Evolutionary conservation across 1,140 invertebrate genomes (phyloP), one percentile per base, ranked within the genome.

Genomic region (Brachionus asplanchnoidis): DNA sequence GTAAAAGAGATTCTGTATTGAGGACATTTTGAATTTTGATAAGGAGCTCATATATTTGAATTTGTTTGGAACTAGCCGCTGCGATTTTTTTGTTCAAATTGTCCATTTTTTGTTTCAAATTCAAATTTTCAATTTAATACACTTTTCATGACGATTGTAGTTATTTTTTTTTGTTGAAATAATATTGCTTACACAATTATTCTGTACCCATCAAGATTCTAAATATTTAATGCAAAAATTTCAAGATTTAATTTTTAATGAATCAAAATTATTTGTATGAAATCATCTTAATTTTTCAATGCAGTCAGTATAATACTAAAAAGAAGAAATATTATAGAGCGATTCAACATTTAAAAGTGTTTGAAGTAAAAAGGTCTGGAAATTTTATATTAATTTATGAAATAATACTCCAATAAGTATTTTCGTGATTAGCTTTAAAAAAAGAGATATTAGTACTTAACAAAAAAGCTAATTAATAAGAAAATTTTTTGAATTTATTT

Each of bases 21-120:
- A 82, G 56, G 17, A 82, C 79, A 46, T 82, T 82, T 46, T 82
- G 79, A 23, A 82, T 82, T 82, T 65, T 82, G 1, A 65, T 65
- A 8, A 82, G 12, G 7, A 82, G 40, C 17, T 82, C 79, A 26
- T 82, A 82, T 26, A 82, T 82, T 82, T 82, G 79, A 20, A 82
- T 60, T 23, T 82, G 79, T 65, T 82, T 82, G 8, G 79, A 82
- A 60, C 36, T 65, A 5, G 65, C 53, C 28, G 42, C 17, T 17
- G 53, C 65, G 11, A 82, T n/a, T 46, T 65, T 60, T 68, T 60
- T 82, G 65, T 82, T 82, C n/a, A 65, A 44, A 65, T 60, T 82
- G 20, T 82, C 79, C 79, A 82, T 82, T 82, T 42, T 77, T 77
- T 77, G 23, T 20, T 60, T 60, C 53, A 3, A 60, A 60, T 6